Percentiles rank a stretch among this genome's conserved stretches.
These are phyloP conservation scores for Podocnemis expansa DNA, from an alignment of 2,113 vertebrate species.

Conservation along the genomic window DNA sequence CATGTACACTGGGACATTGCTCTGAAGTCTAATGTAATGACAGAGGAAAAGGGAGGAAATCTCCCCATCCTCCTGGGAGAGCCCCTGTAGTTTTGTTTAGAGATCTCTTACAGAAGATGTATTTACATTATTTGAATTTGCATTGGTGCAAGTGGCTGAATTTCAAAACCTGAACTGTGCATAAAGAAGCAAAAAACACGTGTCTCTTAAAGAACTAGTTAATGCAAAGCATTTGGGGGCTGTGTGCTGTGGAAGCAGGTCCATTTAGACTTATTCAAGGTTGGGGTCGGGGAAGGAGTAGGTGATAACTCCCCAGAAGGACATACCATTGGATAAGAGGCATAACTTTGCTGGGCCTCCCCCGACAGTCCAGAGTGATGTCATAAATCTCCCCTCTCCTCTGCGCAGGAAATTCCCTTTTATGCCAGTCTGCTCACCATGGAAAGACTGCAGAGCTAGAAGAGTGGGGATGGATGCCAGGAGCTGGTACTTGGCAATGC, in stretches of 20 bases:
- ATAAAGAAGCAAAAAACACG: neutral
- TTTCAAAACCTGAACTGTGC: constrained; percentile 33
- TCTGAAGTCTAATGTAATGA: neutral
- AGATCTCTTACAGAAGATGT: neutral
- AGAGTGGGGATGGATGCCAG: neutral
- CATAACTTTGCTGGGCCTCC: constrained; percentile 23
- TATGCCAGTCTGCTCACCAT: constrained; percentile 55
- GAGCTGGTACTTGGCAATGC: constrained; percentile 44
- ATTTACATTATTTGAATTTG: neutral
- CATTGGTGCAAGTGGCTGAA: neutral
- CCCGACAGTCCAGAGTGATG: constrained; percentile 16
- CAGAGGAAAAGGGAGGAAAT: too few species aligned
- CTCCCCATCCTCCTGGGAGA: neutral
- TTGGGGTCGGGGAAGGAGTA: neutral
- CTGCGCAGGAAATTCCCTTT: neutral
- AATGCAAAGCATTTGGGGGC: neutral
- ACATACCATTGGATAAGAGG: neutral
- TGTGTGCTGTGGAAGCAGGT: neutral
- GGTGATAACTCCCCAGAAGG: neutral
- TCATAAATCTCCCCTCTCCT: constrained; percentile 32
- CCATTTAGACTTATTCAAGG: neutral
- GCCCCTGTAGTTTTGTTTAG: neutral
- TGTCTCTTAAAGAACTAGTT: constrained; percentile 12
- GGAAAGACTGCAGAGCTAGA: constrained; percentile 34
- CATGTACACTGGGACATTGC: neutral